phyloP scores from a whole-genome alignment of 2,797 vertebrate species.

The Danio aesculapii region DNA sequence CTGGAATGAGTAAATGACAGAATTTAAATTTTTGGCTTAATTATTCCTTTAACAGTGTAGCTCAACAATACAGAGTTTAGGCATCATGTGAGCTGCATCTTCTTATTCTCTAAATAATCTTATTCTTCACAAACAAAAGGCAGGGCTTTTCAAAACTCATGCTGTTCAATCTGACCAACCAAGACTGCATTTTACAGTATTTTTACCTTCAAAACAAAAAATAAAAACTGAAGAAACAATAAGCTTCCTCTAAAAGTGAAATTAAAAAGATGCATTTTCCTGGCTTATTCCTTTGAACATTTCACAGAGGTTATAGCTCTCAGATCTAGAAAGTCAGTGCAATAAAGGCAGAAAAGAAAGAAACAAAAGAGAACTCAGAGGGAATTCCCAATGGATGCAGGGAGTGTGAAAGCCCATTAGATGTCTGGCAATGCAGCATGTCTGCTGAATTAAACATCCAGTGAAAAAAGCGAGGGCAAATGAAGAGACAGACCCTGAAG shows the following conservation, averaged over 20 bases:
- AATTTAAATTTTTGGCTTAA: too few relatives aligned
- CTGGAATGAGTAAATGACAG: too few relatives aligned
- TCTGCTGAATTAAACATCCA: conserved; percentile 39
- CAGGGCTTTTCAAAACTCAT: conserved; percentile 5
- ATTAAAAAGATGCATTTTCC: background rate
- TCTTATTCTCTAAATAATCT: too few relatives aligned
- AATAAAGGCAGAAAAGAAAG: background rate
- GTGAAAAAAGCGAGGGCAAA: conserved; percentile 21
- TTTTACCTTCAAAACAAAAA: background rate
- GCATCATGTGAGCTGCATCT: conserved; percentile 16
- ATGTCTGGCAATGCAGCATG: conserved; percentile 14
- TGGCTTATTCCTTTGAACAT: conserved; percentile 4
- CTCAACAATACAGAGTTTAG: background rate
- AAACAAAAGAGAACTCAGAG: background rate
- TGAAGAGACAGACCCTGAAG: conserved; percentile 22
- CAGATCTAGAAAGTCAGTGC: conserved; percentile 2
- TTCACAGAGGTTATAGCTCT: conserved; percentile 18
- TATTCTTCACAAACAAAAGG: background rate
- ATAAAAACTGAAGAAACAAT: background rate
- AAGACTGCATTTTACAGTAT: background rate
- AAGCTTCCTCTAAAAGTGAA: background rate
- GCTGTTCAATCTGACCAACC: background rate
- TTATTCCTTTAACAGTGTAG: background rate
- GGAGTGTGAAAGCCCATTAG: conserved; percentile 45
- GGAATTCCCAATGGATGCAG: conserved; percentile 1